A percentile compares a stretch with the other conserved stretches of the same genome.
Conservation (phyloP, 2,113 vertebrate genomes). For the Ceyx melanurus region DNA sequence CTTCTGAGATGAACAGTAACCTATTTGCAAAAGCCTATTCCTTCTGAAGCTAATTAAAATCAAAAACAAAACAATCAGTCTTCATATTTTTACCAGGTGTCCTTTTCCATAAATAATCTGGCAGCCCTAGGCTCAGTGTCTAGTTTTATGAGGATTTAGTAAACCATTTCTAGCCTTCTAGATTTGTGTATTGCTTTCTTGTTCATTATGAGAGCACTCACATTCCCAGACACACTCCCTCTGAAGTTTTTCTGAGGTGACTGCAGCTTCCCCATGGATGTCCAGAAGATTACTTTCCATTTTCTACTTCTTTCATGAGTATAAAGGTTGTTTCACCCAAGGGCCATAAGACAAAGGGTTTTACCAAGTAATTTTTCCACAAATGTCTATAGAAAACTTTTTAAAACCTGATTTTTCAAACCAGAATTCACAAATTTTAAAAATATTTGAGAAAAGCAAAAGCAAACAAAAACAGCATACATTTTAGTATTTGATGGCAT, state of each 20-base stretch:
- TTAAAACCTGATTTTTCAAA: not conserved
- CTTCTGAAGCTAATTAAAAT: not conserved
- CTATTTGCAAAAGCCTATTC: not conserved
- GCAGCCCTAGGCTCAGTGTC: not conserved
- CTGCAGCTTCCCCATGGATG: not conserved
- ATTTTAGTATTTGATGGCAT: not conserved
- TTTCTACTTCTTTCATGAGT: not conserved
- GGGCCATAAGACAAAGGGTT: not conserved
- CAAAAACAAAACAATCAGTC: not conserved
- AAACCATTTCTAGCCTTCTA: not conserved
- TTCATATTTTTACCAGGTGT: not conserved
- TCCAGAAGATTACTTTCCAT: not conserved
- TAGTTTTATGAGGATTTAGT: not conserved
- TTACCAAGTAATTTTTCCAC: not conserved
- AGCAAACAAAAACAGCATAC: not conserved
- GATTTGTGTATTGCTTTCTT: not conserved
- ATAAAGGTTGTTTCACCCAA: not conserved
- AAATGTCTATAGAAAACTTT: not conserved
- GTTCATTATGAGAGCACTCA: not conserved
- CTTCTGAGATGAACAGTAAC: not conserved
- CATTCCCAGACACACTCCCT: not conserved
- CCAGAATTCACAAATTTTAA: not conserved
- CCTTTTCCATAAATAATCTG: not conserved
- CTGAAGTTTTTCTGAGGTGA: not conserved
- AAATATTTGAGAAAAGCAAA: not conserved